Evolutionary conservation across 2,888 invertebrate species (phyloP).

Genomic region (Slavum lentiscoides): DNA sequence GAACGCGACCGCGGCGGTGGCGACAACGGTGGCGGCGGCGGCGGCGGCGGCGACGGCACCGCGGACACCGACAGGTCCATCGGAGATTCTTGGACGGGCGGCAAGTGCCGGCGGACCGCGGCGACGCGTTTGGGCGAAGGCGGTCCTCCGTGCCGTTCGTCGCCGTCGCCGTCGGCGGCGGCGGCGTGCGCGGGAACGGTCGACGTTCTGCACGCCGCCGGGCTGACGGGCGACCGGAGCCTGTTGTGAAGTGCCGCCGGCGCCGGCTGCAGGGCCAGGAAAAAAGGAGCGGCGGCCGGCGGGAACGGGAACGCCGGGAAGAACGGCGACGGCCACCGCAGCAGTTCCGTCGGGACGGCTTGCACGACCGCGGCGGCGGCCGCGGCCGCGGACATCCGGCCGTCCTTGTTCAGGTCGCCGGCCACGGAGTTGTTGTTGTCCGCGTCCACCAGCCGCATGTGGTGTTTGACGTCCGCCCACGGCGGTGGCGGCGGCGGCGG

Average conservation of each 20-base stretch:
- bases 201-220: conserved; percentile 39
- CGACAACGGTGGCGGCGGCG: neutral
- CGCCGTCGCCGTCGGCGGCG: conserved; percentile 2
- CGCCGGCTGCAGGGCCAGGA: conserved; percentile 44
- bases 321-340: conserved; percentile 49
- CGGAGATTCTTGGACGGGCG: conserved; percentile 54
- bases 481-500: conserved; percentile 5
- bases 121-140: neutral
- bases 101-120: conserved; percentile 4
- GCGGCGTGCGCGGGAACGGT: conserved; percentile 17
- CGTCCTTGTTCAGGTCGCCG: conserved; percentile 33
- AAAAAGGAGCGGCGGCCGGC: conserved; percentile 46
- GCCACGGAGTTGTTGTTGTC: conserved; percentile 39
- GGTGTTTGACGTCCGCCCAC: conserved; percentile 40
- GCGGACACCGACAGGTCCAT: conserved; percentile 54
- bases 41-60: neutral
- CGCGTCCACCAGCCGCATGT: conserved; percentile 32
- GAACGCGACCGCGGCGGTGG: neutral
- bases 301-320: conserved; percentile 53
- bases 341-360: conserved; percentile 32
- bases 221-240: conserved; percentile 9
- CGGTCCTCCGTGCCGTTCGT: neutral
- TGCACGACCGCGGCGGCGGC: conserved; percentile 39
- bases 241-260: conserved; percentile 20
- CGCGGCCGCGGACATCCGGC: conserved; percentile 20